Conservation (phyloP, 1,140 invertebrate genomes). For the Orius insidiosus region DNA sequence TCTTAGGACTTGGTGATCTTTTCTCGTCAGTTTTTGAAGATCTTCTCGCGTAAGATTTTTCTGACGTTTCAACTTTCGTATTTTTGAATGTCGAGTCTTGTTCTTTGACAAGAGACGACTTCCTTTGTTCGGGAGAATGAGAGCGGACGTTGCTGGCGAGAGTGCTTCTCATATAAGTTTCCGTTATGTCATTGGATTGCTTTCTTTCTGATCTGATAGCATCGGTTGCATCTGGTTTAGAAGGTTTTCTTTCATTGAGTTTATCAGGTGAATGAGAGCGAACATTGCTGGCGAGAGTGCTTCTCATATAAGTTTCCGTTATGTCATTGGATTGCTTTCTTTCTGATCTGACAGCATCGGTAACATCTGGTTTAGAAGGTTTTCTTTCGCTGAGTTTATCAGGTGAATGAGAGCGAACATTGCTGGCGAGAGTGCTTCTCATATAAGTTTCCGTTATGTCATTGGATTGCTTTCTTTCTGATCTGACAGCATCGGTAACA, state of each 20-base stretch:
- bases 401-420: no score
- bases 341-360: no score
- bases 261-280: constrained; percentile 2
- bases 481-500: no score
- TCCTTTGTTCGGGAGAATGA: constrained; percentile 7
- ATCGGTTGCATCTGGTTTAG: neutral
- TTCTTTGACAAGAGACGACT: constrained; percentile 1
- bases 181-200: neutral
- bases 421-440: no score
- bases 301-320: constrained; percentile 11
- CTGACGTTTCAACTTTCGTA: constrained; percentile 1
- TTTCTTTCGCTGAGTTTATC: no score
- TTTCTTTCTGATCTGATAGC: neutral
- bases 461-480: no score
- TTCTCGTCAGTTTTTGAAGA: constrained; percentile 13
- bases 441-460: no score
- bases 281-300: neutral
- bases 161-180: constrained; percentile 7
- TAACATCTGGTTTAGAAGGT: no score
- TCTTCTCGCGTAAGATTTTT: constrained; percentile 10
- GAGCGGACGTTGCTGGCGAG: neutral
- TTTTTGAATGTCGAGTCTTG: neutral
- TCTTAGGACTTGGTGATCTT: neutral
- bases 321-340: no score
- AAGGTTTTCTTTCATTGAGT: constrained; percentile 7